Evolutionary conservation across 1,140 invertebrate species (phyloP).

Genomic region (Hestina assimilis): DNA sequence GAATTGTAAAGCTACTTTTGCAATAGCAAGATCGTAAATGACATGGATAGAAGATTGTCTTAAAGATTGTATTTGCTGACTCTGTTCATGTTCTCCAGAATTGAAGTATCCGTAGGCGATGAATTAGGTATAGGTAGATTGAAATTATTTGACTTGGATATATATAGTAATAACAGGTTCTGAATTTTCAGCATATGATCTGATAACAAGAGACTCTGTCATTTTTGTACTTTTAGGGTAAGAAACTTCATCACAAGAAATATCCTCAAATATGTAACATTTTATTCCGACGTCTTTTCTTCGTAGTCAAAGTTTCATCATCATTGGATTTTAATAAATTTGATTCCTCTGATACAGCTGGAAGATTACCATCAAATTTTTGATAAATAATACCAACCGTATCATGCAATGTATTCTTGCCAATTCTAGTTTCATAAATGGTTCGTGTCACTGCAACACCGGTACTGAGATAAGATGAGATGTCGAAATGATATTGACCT

Average conservation of each 20-base stretch:
- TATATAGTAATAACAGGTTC: no score
- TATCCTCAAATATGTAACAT: slow-evolving; percentile 28
- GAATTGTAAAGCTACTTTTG: slow-evolving; percentile 60
- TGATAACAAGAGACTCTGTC: slow-evolving; percentile 12
- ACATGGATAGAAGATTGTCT: slow-evolving; percentile 38
- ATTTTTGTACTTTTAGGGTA: slow-evolving; percentile 32
- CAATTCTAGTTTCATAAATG: slow-evolving; percentile 57
- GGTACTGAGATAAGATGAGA: no score
- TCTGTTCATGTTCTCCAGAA: slow-evolving; percentile 56
- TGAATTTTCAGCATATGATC: slow-evolving; percentile 20
- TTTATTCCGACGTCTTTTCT: no score
- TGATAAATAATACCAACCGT: slow-evolving; percentile 72
- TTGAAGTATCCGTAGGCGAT: slow-evolving; percentile 51
- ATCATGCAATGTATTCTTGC: slow-evolving; percentile 71
- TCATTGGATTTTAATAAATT: not conserved
- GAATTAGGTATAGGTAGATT: not conserved
- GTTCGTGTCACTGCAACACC: slow-evolving; percentile 69
- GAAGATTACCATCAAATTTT: slow-evolving; percentile 19
- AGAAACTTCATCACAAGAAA: slow-evolving; percentile 14
- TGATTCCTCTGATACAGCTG: slow-evolving; percentile 13
- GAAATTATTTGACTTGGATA: no score
- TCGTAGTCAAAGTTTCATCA: not conserved
- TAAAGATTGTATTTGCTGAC: slow-evolving; percentile 26
- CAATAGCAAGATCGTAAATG: slow-evolving; percentile 61
- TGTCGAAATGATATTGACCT: no score